Evolutionary conservation across 2,888 invertebrate species (phyloP), one percentile per base, ranked within the genome.

Genomic region (Hipparchia sbordonii): DNA sequence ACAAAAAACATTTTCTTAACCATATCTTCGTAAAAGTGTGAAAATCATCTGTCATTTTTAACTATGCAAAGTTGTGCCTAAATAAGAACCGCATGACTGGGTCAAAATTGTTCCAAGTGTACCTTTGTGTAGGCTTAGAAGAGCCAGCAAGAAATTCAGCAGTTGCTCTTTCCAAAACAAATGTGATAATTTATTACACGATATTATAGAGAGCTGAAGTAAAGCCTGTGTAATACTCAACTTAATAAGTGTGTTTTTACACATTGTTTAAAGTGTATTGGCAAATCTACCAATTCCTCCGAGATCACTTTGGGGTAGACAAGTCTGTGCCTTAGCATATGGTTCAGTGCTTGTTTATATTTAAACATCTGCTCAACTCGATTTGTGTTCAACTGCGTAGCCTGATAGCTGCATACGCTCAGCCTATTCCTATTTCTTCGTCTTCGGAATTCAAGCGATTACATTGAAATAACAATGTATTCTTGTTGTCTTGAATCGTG

Each of bases 381-480:
- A 4, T 2, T 5, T 39, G 39, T 39, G 2, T 7, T 2, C 12
- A 10, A 12, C 65, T 52, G 33, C 13, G 9, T 13, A 46, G 48
- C 6, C 46, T 23, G 23, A 23, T 23, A 23, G 1, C 23, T 6
- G 12, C 51, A 52, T 33, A 65, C 23, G 81, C 84, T 85, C 84
- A 82, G 79, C 23, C 52, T 79, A 82, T 80, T 81, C 81, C 80
- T 82, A 78, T 81, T 78, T 79, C 65, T 81, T 83, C 79, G 76
- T 74, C 78, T 81, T 80, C 86, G 77, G 75, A 73, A 74, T 59
- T 74, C 67, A 79, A 85, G 67, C 57, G 13, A 84, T 91, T 91
- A 90, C 93, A 92, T 92, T 91, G 88, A 92, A 92, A 92, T 92
- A 92, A 92, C 92, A 92, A 92, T 93, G 93, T 93, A 92, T 92